Evolutionary conservation across 1,140 invertebrate species (phyloP), one percentile per base, ranked within the genome.

Genomic region (Philotrypesis tridentata): DNA sequence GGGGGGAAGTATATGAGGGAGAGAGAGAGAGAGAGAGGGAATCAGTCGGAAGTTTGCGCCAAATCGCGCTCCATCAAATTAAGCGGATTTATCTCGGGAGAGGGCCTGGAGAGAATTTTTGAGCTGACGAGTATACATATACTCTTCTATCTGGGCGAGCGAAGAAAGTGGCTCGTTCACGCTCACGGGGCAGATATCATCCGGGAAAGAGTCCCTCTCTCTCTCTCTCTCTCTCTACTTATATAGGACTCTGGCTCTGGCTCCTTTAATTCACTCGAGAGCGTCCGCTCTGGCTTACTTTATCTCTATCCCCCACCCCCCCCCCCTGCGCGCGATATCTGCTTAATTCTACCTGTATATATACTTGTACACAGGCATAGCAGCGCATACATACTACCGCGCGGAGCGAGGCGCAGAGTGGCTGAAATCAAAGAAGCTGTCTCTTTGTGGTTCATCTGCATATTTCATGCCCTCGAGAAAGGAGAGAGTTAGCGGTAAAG

Each of bases 31-130:
- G 21, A 21, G 55, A 21, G 48, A 63, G 55, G 21, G 60, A 80
- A 74, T 75, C 72, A 67, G 79, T 75, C 61, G 37, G 33, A 75
- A 81, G 79, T 81, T 81, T 75, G 33, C 73, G 72, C 61, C 40
- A 75, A 81, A 75, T 81, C 79, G 80, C 25, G 73, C 61, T 73
- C 65, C 67, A 82, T 76, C 73, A 82, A 82, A 82, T 82, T 76
- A 82, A 76, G 33, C 65, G 48, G 33, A 82, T 82, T 82, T 82
- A 82, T 82, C 73, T 81, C 40, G 43, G 31, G 21, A 17, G 43
- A 17, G 67, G 67, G 29, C 11, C 2, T 1, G 9, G 27, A 61
- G 21, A 60, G 68, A 75, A 81, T 75, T 81, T 75, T 81, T 75
- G 21, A 40, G 27, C 43, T 27, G 80, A 81, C 68, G 72, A 76